A percentile compares a stretch with the other conserved stretches of the same genome.
Evolutionary conservation across 2,113 vertebrate species (phyloP).

Genomic region (Ammodytes dubius): DNA sequence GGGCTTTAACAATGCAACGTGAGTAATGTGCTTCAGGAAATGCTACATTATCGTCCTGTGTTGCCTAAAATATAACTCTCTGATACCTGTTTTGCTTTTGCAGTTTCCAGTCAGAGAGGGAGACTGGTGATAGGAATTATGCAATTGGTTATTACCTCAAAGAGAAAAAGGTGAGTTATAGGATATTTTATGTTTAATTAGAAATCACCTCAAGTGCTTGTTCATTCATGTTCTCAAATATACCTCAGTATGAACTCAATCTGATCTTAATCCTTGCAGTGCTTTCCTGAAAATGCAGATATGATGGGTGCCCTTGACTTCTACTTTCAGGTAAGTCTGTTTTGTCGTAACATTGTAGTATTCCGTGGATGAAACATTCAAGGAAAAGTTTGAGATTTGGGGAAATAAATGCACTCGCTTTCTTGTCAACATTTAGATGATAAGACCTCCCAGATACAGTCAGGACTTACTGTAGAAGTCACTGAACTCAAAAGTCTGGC

Average conservation of each 20-base stretch:
- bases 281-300: slow-evolving; percentile 88
- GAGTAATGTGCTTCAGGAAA: slow-evolving; percentile 64
- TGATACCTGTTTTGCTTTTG: slow-evolving; percentile 1
- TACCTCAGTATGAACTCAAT: slow-evolving; percentile 2
- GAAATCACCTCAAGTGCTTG: background rate
- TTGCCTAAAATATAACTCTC: background rate
- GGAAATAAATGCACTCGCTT: background rate
- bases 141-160: slow-evolving; percentile 93
- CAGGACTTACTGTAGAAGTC: background rate
- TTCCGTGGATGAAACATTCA: background rate
- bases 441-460: no score
- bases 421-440: background rate
- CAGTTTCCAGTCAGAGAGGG: slow-evolving; percentile 81
- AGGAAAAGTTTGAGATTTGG: background rate
- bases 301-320: slow-evolving; percentile 92
- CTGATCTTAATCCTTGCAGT: slow-evolving; percentile 78
- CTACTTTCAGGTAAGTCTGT: slow-evolving; percentile 90
- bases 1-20: slow-evolving; percentile 94
- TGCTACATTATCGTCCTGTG: background rate
- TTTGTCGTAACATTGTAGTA: background rate
- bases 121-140: slow-evolving; percentile 78
- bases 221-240: background rate
- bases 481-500: background rate
- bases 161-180: slow-evolving; percentile 88
- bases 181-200: background rate